Evolutionary conservation across 2,888 invertebrate species (phyloP).

Genomic region (Acanthococcus lagerstroemiae): DNA sequence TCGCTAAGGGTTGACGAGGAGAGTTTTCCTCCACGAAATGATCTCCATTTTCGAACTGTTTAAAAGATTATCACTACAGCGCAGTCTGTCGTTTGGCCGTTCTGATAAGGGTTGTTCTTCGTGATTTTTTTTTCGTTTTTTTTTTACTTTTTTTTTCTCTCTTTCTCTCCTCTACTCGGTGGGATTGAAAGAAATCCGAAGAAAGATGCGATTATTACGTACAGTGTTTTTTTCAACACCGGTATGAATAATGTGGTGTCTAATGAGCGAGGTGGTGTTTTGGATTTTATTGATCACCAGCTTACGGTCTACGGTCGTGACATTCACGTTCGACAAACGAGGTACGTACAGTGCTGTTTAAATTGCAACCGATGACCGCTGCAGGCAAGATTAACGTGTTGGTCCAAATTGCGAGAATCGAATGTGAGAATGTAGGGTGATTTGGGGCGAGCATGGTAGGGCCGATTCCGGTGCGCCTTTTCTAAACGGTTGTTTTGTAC

Average conservation of each 20-base stretch:
- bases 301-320: conserved; percentile 3
- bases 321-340: conserved; percentile 10
- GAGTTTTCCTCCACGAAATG: not conserved
- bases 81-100: not conserved
- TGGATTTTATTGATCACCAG: conserved; percentile 22
- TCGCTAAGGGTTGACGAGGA: not conserved
- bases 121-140: not conserved
- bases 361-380: not conserved
- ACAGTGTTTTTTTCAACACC: conserved; percentile 15
- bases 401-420: too few species aligned
- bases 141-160: not conserved
- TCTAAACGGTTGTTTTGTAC: too few species aligned
- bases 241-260: conserved; percentile 24
- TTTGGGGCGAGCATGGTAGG: too few species aligned
- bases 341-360: not conserved
- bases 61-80: too few species aligned
- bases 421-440: too few species aligned
- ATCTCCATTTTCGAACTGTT: too few species aligned
- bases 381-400: too few species aligned
- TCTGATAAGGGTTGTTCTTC: conserved; percentile 18
- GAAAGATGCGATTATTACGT: conserved; percentile 10
- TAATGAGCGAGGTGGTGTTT: conserved; percentile 20
- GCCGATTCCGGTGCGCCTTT: too few species aligned
- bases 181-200: not conserved
- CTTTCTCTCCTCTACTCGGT: not conserved